phyloP scores from a whole-genome alignment of 2,888 invertebrate species.

The Catocala nupta region DNA sequence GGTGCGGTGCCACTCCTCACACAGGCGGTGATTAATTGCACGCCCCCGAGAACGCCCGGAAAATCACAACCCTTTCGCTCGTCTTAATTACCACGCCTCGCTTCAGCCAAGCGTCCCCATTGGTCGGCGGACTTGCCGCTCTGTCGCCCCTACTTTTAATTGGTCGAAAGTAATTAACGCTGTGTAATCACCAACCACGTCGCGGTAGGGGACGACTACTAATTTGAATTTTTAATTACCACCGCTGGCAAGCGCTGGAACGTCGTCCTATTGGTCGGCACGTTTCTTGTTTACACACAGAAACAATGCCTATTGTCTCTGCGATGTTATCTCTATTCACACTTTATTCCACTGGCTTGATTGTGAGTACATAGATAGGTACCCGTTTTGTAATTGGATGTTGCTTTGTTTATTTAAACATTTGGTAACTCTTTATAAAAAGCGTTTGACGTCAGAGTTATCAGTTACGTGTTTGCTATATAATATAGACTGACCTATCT shows the following conservation, averaged over 20 bases:
- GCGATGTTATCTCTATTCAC: slow-evolving; percentile 50
- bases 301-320: slow-evolving; percentile 77
- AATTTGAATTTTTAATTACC: slow-evolving; percentile 87
- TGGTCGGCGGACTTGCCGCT: slow-evolving; percentile 69
- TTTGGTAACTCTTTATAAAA: not conserved
- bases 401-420: slow-evolving; percentile 2
- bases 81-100: slow-evolving; percentile 86
- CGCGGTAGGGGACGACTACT: slow-evolving; percentile 77
- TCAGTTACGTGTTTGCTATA: too few relatives aligned
- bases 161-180: slow-evolving; percentile 85
- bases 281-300: slow-evolving; percentile 65
- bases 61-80: slow-evolving; percentile 85
- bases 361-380: slow-evolving; percentile 21
- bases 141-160: slow-evolving; percentile 81
- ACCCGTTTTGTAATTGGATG: slow-evolving; percentile 2
- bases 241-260: slow-evolving; percentile 49
- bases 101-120: slow-evolving; percentile 76
- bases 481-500: too few relatives aligned
- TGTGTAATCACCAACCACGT: slow-evolving; percentile 80
- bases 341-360: slow-evolving; percentile 44
- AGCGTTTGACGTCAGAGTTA: slow-evolving; percentile 2
- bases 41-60: slow-evolving; percentile 76
- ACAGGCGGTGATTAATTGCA: slow-evolving; percentile 77
- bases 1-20: slow-evolving; percentile 65
- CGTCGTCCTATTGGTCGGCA: slow-evolving; percentile 73